These are phyloP conservation scores for Mesocentrotus franciscanus DNA, from an alignment of 53 echinoderm and acorn worm genomes.

Conservation along the genomic window DNA sequence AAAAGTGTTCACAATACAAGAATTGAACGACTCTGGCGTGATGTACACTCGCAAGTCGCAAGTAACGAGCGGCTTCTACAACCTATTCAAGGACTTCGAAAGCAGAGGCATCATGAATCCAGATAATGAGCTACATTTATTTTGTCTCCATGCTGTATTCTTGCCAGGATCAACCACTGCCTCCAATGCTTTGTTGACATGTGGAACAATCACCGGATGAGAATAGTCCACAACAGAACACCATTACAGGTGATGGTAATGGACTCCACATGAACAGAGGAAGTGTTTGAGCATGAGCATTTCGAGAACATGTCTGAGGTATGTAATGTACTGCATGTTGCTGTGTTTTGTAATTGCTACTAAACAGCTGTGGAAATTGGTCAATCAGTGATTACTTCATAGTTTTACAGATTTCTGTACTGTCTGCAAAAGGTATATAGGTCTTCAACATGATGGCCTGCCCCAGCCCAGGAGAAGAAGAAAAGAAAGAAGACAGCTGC, in stretches of 20 bases:
- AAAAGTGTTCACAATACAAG: conserved; percentile 76
- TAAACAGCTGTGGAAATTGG: too few species aligned
- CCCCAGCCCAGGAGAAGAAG: too few species aligned
- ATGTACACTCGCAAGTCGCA: conserved; percentile 27
- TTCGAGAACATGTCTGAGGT: background rate
- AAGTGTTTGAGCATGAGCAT: background rate
- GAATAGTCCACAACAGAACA: conserved; percentile 73
- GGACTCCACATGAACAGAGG: conserved; percentile 16
- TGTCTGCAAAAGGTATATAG: too few species aligned
- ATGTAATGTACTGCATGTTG: background rate
- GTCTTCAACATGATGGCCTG: too few species aligned
- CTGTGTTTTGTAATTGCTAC: too few species aligned
- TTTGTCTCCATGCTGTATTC: conserved; percentile 66
- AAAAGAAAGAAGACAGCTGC: too few species aligned
- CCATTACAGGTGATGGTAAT: conserved; percentile 74
- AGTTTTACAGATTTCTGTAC: too few species aligned
- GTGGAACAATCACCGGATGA: conserved; percentile 74
- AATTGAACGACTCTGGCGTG: conserved; percentile 75
- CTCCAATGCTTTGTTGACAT: conserved; percentile 67
- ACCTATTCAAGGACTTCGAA: conserved; percentile 30
- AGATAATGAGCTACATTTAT: conserved; percentile 52
- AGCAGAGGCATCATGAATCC: conserved; percentile 37
- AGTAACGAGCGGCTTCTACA: conserved; percentile 41
- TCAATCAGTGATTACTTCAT: too few species aligned
- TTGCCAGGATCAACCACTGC: conserved; percentile 71